These are phyloP conservation scores for Platichthys flesus DNA, from an alignment of 2,113 vertebrate species.

Conservation along the genomic window DNA sequence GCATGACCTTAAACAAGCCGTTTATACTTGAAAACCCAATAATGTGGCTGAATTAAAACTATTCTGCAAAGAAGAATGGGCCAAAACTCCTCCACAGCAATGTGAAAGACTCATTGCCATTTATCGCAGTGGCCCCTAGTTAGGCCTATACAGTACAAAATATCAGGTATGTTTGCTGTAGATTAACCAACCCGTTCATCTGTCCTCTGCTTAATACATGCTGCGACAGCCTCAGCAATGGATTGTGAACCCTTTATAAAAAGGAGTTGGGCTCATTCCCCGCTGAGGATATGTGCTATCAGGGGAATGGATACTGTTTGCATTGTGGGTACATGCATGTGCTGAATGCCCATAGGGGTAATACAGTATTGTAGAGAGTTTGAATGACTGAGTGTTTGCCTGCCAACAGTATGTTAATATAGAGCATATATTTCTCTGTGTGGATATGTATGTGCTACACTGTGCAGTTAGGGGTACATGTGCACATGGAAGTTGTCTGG, in stretches of 20 bases:
- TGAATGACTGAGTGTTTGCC: conserved; percentile 6
- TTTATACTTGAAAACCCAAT: too few relatives aligned
- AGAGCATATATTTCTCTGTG: background rate
- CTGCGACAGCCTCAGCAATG: background rate
- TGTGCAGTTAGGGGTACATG: conserved; percentile 6
- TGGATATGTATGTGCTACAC: background rate
- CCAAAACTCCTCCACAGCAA: too few relatives aligned
- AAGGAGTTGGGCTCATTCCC: conserved; percentile 9
- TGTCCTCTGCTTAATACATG: background rate
- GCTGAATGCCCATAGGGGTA: conserved; percentile 1
- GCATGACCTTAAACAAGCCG: too few relatives aligned
- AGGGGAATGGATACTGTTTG: background rate
- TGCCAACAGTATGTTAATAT: conserved; percentile 10
- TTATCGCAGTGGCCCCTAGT: background rate
- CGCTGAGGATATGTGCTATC: conserved; percentile 10
- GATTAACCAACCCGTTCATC: background rate
- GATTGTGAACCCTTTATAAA: background rate
- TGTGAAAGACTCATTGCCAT: too few relatives aligned
- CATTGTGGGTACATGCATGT: conserved; percentile 21
- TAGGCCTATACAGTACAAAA: background rate
- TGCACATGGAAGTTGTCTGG: conserved; percentile 19
- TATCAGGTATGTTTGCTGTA: background rate
- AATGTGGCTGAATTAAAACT: too few relatives aligned
- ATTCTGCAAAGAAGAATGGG: too few relatives aligned
- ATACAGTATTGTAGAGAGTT: background rate